Percentiles rank a stretch among this genome's conserved stretches.
Conservation (phyloP, 2,113 vertebrate species). For the Mugil cephalus region DNA sequence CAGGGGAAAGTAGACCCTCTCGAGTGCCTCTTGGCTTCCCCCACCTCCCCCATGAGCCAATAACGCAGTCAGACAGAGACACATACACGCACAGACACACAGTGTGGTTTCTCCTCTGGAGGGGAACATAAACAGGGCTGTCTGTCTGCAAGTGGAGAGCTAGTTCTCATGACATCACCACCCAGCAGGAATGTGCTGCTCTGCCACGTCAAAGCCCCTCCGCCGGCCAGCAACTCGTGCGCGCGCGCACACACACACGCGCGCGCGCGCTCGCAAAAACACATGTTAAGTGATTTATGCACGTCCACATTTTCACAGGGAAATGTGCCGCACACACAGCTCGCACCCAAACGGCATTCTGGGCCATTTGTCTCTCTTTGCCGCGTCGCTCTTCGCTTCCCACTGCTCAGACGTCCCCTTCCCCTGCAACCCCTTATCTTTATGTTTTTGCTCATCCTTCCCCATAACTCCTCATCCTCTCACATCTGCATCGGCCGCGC, state of each 20-base stretch:
- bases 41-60: constrained; percentile 74
- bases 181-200: constrained; percentile 85
- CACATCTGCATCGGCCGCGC: constrained; percentile 17
- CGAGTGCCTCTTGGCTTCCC: constrained; percentile 77
- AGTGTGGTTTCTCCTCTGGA: constrained; percentile 80
- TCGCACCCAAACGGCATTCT: constrained; percentile 27
- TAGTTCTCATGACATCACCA: constrained; percentile 90
- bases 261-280: constrained; percentile 27
- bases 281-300: constrained; percentile 72
- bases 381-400: constrained; percentile 41
- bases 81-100: constrained; percentile 50
- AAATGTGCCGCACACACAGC: constrained; percentile 49
- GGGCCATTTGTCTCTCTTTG: constrained; percentile 24
- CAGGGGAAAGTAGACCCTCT: constrained; percentile 79
- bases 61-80: constrained; percentile 64
- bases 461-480: constrained; percentile 37
- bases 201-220: constrained; percentile 81
- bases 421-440: constrained; percentile 31
- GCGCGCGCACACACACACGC: constrained; percentile 13
- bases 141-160: constrained; percentile 82
- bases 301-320: constrained; percentile 59
- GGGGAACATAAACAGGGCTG: constrained; percentile 87
- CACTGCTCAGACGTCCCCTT: constrained; percentile 20
- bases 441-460: constrained; percentile 34
- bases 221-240: constrained; percentile 59